Evolutionary conservation across 1,140 invertebrate genomes (phyloP), one percentile per base, ranked within the genome.

Genomic region (Pentalonia nigronervosa): DNA sequence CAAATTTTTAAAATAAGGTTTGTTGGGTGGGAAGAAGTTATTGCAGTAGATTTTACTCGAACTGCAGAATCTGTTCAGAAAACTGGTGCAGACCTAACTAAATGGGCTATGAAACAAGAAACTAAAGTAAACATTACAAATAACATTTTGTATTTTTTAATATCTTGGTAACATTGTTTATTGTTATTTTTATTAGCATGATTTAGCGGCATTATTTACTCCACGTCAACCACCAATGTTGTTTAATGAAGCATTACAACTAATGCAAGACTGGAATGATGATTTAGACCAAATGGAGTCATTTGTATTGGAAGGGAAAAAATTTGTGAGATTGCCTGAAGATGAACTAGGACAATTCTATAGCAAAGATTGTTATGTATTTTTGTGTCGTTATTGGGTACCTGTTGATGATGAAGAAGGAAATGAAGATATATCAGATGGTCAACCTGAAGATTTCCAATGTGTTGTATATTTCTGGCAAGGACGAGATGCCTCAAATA

Each of bases 401-500:
- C 98, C 96, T 36, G 94, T 95, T 47, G 95, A 96, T n/a, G 96
- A 97, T 93, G 97, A 97, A 93, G 91, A 93, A n/a, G 96, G 96
- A 81, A 97, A 97, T 94, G 96, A 96, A 34, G 96, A 96, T 7
- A 97, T 96, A 50, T 96, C 96, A 7, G 97, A 97, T 67, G 96
- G 96, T 53, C 96, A 96, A 53, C 96, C 96, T 83, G 97, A 98
- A 94, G 98, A 99, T 95, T 98, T 98, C 94, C 98, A 99, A 95
- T 99, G 98, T 96, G 98, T 99, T 60, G 99, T 99, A 20, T 99
- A 99, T 95, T 99, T 99, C 95, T 99, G 99, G 99, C 99, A 99
- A 96, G 99, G 99, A 1, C 96, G 99, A 94, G 97, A 99, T 95
- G 99, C 99, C 7, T 97, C 98, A 86, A 99, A 99, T 95, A 99